Evolutionary conservation across 2,797 vertebrate genomes (phyloP), one percentile per base, ranked within the genome.

Genomic region (Ctenochaetus hawaiiensis): DNA sequence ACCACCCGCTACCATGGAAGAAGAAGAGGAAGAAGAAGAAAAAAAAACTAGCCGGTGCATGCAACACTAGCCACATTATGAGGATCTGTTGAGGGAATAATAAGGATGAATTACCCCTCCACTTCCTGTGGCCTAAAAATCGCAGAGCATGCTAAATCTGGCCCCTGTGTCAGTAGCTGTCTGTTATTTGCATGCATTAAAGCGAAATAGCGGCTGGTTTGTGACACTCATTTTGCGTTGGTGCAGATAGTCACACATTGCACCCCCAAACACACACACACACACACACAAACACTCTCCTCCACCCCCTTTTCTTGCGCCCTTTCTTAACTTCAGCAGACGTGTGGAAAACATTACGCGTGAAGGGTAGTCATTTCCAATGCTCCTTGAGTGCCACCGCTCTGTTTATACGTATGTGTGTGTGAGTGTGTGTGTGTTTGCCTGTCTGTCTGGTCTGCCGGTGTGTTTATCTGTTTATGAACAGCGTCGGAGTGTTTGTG

Each of bases 381-480:
- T 86, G 83, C 84, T 87, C 68, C 72, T 82, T 47, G 81, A 82
- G 83, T 66, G 81, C 82, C 63, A 68, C 80, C 43, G 66, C 82
- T 85, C 45, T 84, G 81, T 88, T 80, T 77, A 58, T 82, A 73
- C 83, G 82, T 67, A 64, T 81, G 79, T 49, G 45, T 41, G 69
- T 61, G 49, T 63, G 61, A 56, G 65, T 71, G 68, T 70, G 66
- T 65, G 76, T 53, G 26, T 84, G 81, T 80, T 52, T 79, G 82
- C 70, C 66, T 78, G 87, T 81, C 82, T 85, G 88, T 84, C 84
- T 85, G 78, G 82, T 81, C 78, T 26, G 66, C 75, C 53, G 59
- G 76, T 86, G 81, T 92, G 87, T 94, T 92, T 91, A 89, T 92
- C 80, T 89, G 87, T 91, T 90, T 90, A 86, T 85, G 86, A 87